A percentile compares a stretch with the other conserved stretches of the same genome.
phyloP scores from a whole-genome alignment of 2,797 vertebrate species.

The Lepidocolaptes lacrymiger region DNA sequence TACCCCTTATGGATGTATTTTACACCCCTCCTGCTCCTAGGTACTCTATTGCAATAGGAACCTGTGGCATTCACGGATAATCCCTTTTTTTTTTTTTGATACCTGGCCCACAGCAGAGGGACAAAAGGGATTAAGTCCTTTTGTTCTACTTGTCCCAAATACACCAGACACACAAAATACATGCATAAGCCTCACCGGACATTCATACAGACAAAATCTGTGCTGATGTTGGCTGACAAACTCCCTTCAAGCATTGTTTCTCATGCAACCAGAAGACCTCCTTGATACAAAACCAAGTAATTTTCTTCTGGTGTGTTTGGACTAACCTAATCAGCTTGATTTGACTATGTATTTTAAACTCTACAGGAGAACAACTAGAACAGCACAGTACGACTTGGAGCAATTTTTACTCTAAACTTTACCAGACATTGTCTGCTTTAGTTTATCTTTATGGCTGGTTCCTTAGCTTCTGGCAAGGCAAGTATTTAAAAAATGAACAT shows the following conservation, averaged over 20 bases:
- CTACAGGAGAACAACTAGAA: constrained; percentile 20
- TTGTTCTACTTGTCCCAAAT: not conserved
- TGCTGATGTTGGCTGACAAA: not conserved
- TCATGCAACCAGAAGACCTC: constrained; percentile 1
- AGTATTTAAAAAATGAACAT: constrained; percentile 76
- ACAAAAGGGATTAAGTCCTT: not conserved
- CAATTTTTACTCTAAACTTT: constrained; percentile 67
- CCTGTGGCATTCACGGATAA: not conserved
- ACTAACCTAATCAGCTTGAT: constrained; percentile 49
- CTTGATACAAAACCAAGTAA: not conserved
- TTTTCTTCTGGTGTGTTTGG: not conserved
- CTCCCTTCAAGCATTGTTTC: not conserved
- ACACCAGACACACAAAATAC: not conserved
- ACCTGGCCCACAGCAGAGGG: not conserved
- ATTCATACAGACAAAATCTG: not conserved
- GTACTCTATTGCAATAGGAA: not conserved
- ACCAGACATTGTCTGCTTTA: constrained; percentile 74
- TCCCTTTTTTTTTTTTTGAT: not conserved
- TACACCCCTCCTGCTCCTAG: not conserved
- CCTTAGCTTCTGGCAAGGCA: constrained; percentile 75
- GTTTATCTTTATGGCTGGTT: constrained; percentile 72
- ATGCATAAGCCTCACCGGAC: not conserved
- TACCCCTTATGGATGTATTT: not conserved
- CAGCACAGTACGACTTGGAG: constrained; percentile 37
- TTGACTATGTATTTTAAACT: not conserved